These are phyloP conservation scores for Uropetala carovei DNA, from an alignment of 2,888 invertebrate genomes.

Conservation along the genomic window DNA sequence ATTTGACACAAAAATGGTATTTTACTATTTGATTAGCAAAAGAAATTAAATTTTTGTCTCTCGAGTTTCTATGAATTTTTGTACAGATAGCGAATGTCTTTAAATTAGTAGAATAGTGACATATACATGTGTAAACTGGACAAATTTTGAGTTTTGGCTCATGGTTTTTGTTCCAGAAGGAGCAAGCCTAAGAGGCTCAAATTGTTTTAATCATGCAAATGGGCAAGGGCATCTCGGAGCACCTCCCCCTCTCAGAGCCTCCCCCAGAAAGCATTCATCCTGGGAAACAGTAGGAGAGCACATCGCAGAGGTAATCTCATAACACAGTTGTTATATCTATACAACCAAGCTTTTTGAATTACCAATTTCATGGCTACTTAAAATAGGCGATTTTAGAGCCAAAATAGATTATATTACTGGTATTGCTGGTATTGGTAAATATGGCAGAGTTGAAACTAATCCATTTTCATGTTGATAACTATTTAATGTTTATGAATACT, in stretches of 20 bases:
- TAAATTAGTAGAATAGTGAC: background rate
- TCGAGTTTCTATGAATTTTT: too few relatives aligned
- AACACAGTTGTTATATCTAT: background rate
- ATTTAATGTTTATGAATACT: too few relatives aligned
- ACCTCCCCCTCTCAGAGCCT: constrained; percentile 72
- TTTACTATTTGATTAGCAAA: too few relatives aligned
- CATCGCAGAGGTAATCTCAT: constrained; percentile 73
- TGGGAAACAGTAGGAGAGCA: constrained; percentile 82
- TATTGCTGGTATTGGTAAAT: too few relatives aligned
- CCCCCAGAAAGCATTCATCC: constrained; percentile 84
- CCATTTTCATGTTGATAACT: too few relatives aligned
- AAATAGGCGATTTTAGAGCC: too few relatives aligned
- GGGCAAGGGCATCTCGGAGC: constrained; percentile 38
- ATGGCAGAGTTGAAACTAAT: too few relatives aligned
- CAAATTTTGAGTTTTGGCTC: too few relatives aligned
- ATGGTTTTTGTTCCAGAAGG: constrained; percentile 36
- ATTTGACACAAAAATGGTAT: too few relatives aligned
- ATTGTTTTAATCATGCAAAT: constrained; percentile 57
- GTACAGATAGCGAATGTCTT: background rate
- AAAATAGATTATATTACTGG: too few relatives aligned
- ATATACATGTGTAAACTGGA: background rate
- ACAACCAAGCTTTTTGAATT: background rate
- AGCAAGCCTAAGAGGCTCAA: constrained; percentile 47
- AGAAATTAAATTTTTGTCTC: too few relatives aligned
- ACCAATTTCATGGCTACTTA: background rate